Evolutionary conservation across 1,140 invertebrate genomes (phyloP).

Genomic region (Anagrus nilaparvatae): DNA sequence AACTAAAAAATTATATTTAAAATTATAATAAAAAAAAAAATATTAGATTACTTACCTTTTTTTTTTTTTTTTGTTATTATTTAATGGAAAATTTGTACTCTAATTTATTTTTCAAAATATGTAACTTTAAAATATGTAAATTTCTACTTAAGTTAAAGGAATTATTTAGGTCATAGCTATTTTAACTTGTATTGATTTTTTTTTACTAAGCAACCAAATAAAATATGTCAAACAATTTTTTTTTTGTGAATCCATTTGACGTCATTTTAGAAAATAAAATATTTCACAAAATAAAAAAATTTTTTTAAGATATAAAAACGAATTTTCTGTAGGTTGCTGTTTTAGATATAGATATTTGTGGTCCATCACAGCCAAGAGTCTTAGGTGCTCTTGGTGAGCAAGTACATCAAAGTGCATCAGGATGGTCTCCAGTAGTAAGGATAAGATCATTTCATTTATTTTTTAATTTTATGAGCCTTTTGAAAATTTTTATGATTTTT

Average conservation of each 20-base stretch:
- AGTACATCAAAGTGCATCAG: constrained; percentile 90
- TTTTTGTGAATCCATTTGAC: constrained; percentile 6
- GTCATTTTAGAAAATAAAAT: constrained; percentile 4
- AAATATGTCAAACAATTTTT: constrained; percentile 9
- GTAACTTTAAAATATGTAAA: no score
- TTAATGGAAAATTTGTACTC: background rate
- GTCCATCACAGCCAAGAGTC: constrained; percentile 70
- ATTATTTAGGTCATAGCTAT: no score
- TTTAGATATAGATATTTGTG: constrained; percentile 89
- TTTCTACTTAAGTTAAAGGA: no score
- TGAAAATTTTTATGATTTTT: constrained; percentile 10
- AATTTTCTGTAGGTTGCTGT: constrained; percentile 60
- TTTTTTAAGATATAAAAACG: no score
- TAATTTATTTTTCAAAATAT: background rate
- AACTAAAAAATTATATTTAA: constrained; percentile 3
- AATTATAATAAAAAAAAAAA: background rate
- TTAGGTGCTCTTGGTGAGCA: constrained; percentile 61
- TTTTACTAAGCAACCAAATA: no score
- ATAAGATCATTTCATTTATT: no score
- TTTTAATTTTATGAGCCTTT: constrained; percentile 21
- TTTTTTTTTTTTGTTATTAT: no score
- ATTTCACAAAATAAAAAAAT: no score
- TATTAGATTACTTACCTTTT: no score
- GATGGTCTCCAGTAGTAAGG: constrained; percentile 92
- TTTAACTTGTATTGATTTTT: no score